Evolutionary conservation across 2,888 invertebrate genomes (phyloP), one percentile per base, ranked within the genome.

Genomic region (Drosophila mulleri): DNA sequence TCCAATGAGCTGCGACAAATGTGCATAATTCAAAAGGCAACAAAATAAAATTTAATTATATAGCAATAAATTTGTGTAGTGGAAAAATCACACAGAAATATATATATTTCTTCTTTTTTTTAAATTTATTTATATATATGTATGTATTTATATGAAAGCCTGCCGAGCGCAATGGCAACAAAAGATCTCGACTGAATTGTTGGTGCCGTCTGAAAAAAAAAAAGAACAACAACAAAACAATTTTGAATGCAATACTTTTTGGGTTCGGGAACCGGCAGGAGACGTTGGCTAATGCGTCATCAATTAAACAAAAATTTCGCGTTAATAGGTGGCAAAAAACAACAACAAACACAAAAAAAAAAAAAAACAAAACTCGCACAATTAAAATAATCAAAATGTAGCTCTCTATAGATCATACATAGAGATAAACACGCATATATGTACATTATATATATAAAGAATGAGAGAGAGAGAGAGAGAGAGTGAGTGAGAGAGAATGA

Each of bases 171-270:
- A 80, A 50, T 79, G 72, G 67, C 72, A 73, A 70, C 82, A 79
- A 79, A 79, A 70, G 72, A 73, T 57, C 47, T 37, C 57, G 77
- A 35, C 50, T 29, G 65, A 83, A 87, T 87, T 90, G 72, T 90
- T 87, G 86, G 86, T 87, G 86, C 86, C 86, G 86, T 87, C 86
- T 87, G 86, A 86, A 87, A 86, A 90, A 74, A 82, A 47, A n/a
- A n/a, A 16, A 11, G 9, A 32, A 32, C 32, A 26, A 5, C 5
- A 26, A 5, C 3, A 32, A 32, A 32, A 32, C 11, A 48, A 29
- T 32, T 29, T 50, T 20, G 50, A 50, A 69, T 72, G 75, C 83
- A 86, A 57, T 63, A 60, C 45, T 42, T 20, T 26, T 29, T 48
- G 48, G 54, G 39, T 35, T 45, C 20, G 72, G 45, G 61, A 50